phyloP scores from a whole-genome alignment of 2,888 invertebrate species.

The Cetonia aurata region DNA sequence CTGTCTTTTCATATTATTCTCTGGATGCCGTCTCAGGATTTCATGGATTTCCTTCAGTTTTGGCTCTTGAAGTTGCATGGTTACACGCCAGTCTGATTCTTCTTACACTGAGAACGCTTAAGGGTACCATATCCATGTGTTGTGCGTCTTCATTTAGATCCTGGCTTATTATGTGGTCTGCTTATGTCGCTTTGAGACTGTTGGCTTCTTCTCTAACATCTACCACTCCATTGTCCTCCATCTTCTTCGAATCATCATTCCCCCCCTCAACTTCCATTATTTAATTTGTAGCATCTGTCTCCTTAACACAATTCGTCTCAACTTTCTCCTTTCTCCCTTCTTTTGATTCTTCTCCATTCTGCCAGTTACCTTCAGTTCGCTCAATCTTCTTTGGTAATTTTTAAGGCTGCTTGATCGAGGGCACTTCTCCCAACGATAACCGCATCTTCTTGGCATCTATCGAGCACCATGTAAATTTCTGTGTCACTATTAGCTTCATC shows the following conservation, averaged over 20 bases:
- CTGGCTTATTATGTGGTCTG: too few relatives aligned
- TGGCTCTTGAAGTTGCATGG: constrained; percentile 44
- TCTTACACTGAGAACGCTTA: constrained; percentile 38
- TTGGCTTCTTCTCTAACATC: not conserved
- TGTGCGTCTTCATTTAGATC: too few relatives aligned
- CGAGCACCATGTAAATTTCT: constrained; percentile 42
- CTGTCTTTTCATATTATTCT: constrained; percentile 24
- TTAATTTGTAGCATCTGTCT: too few relatives aligned
- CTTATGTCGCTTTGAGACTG: too few relatives aligned
- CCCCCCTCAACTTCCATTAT: too few relatives aligned
- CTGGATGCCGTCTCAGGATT: constrained; percentile 33
- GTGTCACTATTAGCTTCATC: constrained; percentile 33
- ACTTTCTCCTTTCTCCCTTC: constrained; percentile 51
- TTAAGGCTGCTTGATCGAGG: constrained; percentile 33
- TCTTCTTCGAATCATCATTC: too few relatives aligned
- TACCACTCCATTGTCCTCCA: not conserved
- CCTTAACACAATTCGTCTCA: not conserved
- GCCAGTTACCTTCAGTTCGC: not conserved
- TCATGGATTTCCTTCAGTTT: constrained; percentile 45
- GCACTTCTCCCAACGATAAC: constrained; percentile 43
- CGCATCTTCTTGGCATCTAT: constrained; percentile 37
- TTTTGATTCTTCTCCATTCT: constrained; percentile 29
- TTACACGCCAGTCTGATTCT: constrained; percentile 49
- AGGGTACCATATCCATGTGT: too few relatives aligned
- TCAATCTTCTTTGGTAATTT: constrained; percentile 38